phyloP scores from a whole-genome alignment of 2,797 vertebrate genomes.

The Cryptoprocta ferox region DNA sequence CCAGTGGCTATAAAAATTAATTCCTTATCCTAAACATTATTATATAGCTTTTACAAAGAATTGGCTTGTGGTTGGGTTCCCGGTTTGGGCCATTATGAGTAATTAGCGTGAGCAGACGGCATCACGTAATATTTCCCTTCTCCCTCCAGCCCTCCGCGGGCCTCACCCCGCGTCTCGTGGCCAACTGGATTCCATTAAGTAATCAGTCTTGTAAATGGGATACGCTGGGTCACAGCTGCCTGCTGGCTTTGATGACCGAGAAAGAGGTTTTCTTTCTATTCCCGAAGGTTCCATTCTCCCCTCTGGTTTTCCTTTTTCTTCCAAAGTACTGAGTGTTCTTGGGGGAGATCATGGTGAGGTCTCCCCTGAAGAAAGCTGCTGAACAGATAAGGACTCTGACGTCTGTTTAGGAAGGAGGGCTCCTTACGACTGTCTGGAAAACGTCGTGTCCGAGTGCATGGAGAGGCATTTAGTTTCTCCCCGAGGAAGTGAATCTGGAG shows the following conservation, averaged over 20 bases:
- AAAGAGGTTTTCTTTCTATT: neutral
- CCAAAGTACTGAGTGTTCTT: neutral
- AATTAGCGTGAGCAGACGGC: constrained; percentile 83
- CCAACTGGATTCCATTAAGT: constrained; percentile 57
- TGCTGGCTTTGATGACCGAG: neutral
- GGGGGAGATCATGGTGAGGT: neutral
- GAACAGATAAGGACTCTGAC: neutral
- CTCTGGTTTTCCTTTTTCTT: neutral
- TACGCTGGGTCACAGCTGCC: neutral
- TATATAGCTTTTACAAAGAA: constrained; percentile 84
- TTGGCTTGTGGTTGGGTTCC: constrained; percentile 75
- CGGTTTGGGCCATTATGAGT: constrained; percentile 80
- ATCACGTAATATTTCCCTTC: constrained; percentile 13
- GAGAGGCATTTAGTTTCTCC: neutral
- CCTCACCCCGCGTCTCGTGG: neutral
- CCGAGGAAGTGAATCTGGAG: rapidly evolving
- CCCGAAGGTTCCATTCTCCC: neutral
- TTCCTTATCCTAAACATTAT: constrained; percentile 85
- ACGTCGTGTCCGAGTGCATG: rapidly evolving
- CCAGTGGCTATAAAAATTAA: constrained; percentile 84
- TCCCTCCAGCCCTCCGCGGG: rapidly evolving
- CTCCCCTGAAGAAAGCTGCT: too few relatives aligned
- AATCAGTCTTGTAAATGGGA: constrained; percentile 64
- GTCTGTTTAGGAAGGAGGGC: neutral
- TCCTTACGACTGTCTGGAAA: neutral